phyloP scores from a whole-genome alignment of 1,140 invertebrate species.

The Anastrepha obliqua region DNA sequence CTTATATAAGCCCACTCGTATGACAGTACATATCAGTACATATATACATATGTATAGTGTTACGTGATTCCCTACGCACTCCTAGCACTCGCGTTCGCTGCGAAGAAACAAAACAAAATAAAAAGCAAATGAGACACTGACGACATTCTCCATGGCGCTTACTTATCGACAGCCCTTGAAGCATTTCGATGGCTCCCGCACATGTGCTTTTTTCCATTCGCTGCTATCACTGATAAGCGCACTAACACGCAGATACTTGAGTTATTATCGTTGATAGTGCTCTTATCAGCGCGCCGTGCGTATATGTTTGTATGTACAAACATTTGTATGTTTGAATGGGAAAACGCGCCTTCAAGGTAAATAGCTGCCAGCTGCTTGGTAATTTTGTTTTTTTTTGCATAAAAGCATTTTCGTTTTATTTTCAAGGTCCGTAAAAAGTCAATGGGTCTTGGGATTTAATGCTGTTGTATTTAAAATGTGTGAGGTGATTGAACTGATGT shows the following conservation, averaged over 20 bases:
- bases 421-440: neutral
- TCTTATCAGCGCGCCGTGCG: neutral
- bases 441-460: neutral
- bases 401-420: neutral
- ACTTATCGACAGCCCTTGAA: slow-evolving; percentile 21
- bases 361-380: neutral
- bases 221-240: slow-evolving; percentile 18
- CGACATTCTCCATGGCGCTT: neutral
- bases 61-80: too few relatives aligned
- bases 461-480: too few relatives aligned
- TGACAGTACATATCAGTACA: neutral
- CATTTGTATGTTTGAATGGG: neutral
- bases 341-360: neutral
- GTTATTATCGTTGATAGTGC: neutral
- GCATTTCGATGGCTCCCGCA: neutral
- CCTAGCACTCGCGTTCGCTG: too few relatives aligned
- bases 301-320: neutral
- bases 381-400: neutral
- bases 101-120: too few relatives aligned
- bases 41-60: neutral
- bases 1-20: too few relatives aligned
- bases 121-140: too few relatives aligned
- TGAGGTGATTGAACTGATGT: neutral
- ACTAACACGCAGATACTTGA: neutral
- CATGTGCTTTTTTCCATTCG: too few relatives aligned